Conservation (phyloP, 2,888 invertebrate genomes). For the Pristionchus exspectatus region DNA sequence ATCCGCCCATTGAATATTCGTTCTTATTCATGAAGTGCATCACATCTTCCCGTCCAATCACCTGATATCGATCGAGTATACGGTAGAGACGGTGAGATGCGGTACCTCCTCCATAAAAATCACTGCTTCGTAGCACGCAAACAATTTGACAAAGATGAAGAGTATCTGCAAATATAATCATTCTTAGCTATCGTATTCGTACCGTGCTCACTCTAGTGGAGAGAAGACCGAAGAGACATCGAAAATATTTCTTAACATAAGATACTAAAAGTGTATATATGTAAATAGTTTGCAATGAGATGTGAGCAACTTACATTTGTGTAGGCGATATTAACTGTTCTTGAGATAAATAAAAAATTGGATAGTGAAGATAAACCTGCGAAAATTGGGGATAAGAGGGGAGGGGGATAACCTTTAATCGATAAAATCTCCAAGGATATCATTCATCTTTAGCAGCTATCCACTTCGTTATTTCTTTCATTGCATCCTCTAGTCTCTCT, state of each 20-base stretch:
- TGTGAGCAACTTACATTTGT: no score
- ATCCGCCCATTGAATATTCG: neutral
- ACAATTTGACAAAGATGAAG: conserved; percentile 17
- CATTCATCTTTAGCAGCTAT: no score
- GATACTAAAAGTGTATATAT: no score
- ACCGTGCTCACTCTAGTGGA: conserved; percentile 29
- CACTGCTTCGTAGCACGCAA: conserved; percentile 16
- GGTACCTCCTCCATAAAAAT: conserved; percentile 8
- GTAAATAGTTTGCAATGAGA: no score
- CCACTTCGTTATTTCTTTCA: no score
- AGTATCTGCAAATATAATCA: neutral
- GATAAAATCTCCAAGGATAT: no score
- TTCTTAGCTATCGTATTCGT: neutral
- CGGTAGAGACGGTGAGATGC: neutral
- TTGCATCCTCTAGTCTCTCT: no score
- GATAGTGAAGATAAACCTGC: no score
- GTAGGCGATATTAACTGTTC: no score
- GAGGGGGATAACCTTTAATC: no score
- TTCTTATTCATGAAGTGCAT: conserved; percentile 13
- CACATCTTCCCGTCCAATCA: conserved; percentile 20
- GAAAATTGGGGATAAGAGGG: no score
- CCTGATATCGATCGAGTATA: neutral
- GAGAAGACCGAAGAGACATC: conserved; percentile 41
- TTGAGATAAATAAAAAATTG: no score
- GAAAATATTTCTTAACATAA: conserved; percentile 38